These are phyloP conservation scores for Synergus itoensis DNA, from an alignment of 2,888 invertebrate species.

Conservation along the genomic window DNA sequence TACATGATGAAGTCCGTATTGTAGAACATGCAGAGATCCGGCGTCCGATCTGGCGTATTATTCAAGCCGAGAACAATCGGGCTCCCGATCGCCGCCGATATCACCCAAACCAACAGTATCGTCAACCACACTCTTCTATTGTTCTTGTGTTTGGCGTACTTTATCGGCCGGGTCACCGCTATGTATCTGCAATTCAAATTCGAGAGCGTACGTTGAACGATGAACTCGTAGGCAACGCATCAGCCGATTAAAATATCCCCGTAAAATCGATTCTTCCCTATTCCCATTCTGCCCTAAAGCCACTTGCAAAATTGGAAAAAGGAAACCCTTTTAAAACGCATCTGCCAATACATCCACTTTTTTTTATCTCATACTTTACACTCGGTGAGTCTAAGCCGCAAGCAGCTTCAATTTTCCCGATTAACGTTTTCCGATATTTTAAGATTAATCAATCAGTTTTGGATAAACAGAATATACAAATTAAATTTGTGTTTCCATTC, in stretches of 20 bases:
- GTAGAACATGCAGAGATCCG: conserved; percentile 96
- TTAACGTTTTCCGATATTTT: no score
- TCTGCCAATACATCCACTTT: not conserved
- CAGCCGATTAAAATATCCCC: conserved; percentile 50
- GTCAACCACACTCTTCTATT: conserved; percentile 96
- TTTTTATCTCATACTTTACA: not conserved
- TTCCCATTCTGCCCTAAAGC: conserved; percentile 6
- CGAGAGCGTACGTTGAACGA: conserved; percentile 52
- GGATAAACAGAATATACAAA: not conserved
- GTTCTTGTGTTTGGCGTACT: conserved; percentile 99
- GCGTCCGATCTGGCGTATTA: conserved; percentile 91
- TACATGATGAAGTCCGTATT: conserved; percentile 99
- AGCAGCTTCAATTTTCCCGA: no score
- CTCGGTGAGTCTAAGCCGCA: not conserved
- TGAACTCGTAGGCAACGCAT: conserved; percentile 50
- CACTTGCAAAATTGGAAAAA: conserved; percentile 23
- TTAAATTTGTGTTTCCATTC: not conserved
- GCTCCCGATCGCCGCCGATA: conserved; percentile 96
- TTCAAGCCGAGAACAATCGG: conserved; percentile 98
- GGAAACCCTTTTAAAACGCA: not conserved
- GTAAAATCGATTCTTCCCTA: conserved; percentile 47
- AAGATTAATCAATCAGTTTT: not conserved
- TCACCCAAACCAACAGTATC: conserved; percentile 96
- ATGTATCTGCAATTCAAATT: conserved; percentile 89
- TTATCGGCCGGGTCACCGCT: conserved; percentile 99